Base-by-base conservation (phyloP, 2,113 vertebrate species). In the Pheucticus melanocephalus region DNA sequence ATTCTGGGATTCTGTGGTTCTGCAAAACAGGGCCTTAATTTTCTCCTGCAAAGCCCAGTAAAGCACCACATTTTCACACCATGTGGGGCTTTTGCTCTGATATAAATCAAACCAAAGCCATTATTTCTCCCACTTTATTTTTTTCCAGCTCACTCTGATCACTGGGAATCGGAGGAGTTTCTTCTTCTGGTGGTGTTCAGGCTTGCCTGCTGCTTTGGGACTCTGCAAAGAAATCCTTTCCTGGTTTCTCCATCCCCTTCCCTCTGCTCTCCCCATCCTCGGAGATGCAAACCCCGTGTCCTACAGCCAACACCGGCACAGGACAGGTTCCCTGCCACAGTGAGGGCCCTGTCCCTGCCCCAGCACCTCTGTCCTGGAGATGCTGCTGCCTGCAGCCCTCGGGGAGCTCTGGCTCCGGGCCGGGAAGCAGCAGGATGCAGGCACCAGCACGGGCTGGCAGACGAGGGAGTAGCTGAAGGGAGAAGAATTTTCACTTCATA, bases 271-370 rank as follows among this genome's bases (percentile, higher is more conserved):
- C 35, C 33, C 19, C 10, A 4, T 37, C 8, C n/a, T 19, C 1
- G 3, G 45, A 42, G 80, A 21, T 11, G 40, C 35, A 20, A 53
- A 50, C 3, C 9, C 33, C 0, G 0, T 15, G 19, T 37, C 65
- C 56, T 44, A 1, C 69, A 17, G 1, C 22, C 8, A 2, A 6
- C 4, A 3, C 4, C 1, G 3, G 8, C 60, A 2, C 60, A 35
- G 54, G 18, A 60, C 33, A 8, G 22, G 30, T 45, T 4, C 35
- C 12, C 4, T 0, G 9, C 37, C 64, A 10, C 20, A 0, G 9
- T 0, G 3, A 16, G 40, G 16, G 12, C 44, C 1, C 1, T 24
- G 53, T 16, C 4, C 44, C 28, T 64, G 22, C 44, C 53, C 1
- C 0, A 81, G 30, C 72, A 77, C 20, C 78, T 13, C 85, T 35